Evolutionary conservation across 2,113 vertebrate species (phyloP).

Genomic region (Macroglossus sobrinus): DNA sequence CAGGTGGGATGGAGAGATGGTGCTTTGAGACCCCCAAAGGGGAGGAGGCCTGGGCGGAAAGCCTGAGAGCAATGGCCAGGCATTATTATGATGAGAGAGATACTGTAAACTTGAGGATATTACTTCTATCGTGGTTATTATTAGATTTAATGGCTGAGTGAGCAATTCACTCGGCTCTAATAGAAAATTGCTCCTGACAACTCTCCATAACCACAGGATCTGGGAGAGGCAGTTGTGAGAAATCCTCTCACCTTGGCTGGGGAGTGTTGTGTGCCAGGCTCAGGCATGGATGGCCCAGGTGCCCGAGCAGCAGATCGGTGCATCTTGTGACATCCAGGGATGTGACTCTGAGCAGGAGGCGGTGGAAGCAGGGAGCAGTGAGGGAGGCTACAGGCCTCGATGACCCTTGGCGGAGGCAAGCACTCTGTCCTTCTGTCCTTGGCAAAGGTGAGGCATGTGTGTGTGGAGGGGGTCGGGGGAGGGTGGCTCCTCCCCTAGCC

Average conservation of each 20-base stretch:
- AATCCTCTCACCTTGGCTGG: slow-evolving; percentile 41
- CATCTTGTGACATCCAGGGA: not conserved
- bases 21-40: not conserved
- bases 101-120: not conserved
- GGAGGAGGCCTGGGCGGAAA: not conserved
- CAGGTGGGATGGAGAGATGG: not conserved
- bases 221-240: slow-evolving; percentile 57
- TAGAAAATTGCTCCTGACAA: slow-evolving; percentile 42
- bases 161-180: slow-evolving; percentile 72
- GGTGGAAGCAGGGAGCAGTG: slow-evolving; percentile 2
- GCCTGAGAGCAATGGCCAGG: not conserved
- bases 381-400: not conserved
- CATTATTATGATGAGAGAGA: not conserved
- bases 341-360: rapidly evolving
- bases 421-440: slow-evolving; percentile 38
- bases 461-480: slow-evolving; percentile 28
- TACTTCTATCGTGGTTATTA: slow-evolving; percentile 57
- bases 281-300: not conserved
- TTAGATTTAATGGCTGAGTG: slow-evolving; percentile 76
- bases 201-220: slow-evolving; percentile 61
- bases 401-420: not conserved
- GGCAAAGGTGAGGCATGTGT: slow-evolving; percentile 30
- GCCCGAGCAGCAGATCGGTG: not conserved
- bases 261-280: slow-evolving; percentile 17
- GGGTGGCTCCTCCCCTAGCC: not conserved